Conservation (phyloP, 2,888 invertebrate species). For the Deroplatys truncata region DNA sequence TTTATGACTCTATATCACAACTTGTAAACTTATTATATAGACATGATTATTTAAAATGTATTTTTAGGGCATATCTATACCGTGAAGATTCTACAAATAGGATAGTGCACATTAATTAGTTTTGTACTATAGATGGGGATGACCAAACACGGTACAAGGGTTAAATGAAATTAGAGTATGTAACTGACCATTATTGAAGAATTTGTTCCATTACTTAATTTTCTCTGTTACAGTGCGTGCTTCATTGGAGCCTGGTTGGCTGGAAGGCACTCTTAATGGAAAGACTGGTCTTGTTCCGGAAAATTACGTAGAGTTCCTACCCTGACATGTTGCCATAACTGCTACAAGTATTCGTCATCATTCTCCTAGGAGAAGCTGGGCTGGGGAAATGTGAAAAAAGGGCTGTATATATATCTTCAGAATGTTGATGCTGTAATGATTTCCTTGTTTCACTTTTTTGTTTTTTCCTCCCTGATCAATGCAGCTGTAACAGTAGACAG, state of each 20-base stretch:
- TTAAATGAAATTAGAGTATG: too few species aligned
- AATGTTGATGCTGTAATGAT: background rate
- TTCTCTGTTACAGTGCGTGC: constrained; percentile 63
- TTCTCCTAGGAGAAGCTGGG: background rate
- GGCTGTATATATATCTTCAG: background rate
- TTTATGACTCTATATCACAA: too few species aligned
- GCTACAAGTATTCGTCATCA: background rate
- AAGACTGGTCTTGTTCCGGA: constrained; percentile 90
- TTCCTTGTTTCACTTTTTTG: too few species aligned
- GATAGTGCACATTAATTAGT: too few species aligned
- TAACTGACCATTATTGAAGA: too few species aligned
- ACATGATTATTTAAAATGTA: too few species aligned
- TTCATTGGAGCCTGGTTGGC: constrained; percentile 96
- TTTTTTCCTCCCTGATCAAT: background rate
- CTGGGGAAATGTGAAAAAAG: background rate
- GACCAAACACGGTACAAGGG: too few species aligned
- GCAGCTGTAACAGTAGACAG: background rate
- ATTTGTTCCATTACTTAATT: background rate
- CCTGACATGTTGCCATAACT: constrained; percentile 46
- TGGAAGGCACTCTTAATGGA: constrained; percentile 91
- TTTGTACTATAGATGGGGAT: too few species aligned
- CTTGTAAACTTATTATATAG: too few species aligned
- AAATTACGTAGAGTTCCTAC: constrained; percentile 90
- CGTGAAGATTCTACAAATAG: too few species aligned
- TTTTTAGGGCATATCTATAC: too few species aligned